A percentile compares a stretch with the other conserved stretches of the same genome.
Evolutionary conservation across 2,797 vertebrate species (phyloP).

Genomic region (Ambastaia sidthimunki): DNA sequence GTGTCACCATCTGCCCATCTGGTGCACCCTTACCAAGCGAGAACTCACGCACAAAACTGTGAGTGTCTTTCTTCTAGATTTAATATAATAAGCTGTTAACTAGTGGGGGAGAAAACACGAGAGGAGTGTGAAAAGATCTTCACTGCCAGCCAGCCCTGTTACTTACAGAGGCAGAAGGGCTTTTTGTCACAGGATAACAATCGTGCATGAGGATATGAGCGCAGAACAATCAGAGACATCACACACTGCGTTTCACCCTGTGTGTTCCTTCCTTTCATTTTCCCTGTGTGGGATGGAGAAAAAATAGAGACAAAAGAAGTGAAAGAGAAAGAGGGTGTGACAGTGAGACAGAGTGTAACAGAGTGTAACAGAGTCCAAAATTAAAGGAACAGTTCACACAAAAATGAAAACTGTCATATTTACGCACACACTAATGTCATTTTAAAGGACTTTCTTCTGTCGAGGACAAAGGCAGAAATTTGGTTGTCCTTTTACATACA

Average conservation of each 20-base stretch:
- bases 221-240: constrained; percentile 56
- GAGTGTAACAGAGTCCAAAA: neutral
- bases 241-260: constrained; percentile 38
- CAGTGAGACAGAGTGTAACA: neutral
- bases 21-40: constrained; percentile 32
- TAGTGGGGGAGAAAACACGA: neutral
- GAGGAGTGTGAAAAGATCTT: constrained; percentile 34
- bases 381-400: neutral
- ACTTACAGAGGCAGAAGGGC: constrained; percentile 35
- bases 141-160: constrained; percentile 14
- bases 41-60: constrained; percentile 24
- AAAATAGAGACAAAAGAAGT: constrained; percentile 27
- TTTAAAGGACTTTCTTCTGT: neutral
- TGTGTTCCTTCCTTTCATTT: constrained; percentile 32
- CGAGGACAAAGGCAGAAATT: neutral
- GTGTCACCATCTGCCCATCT: constrained; percentile 20
- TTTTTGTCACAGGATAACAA: constrained; percentile 47
- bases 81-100: constrained; percentile 34
- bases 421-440: neutral
- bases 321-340: constrained; percentile 19
- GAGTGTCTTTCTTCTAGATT: constrained; percentile 39
- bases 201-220: constrained; percentile 41
- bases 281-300: constrained; percentile 42
- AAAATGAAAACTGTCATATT: neutral
- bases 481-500: neutral